phyloP scores from a whole-genome alignment of 1,140 invertebrate species.

The Magallana gigas region DNA sequence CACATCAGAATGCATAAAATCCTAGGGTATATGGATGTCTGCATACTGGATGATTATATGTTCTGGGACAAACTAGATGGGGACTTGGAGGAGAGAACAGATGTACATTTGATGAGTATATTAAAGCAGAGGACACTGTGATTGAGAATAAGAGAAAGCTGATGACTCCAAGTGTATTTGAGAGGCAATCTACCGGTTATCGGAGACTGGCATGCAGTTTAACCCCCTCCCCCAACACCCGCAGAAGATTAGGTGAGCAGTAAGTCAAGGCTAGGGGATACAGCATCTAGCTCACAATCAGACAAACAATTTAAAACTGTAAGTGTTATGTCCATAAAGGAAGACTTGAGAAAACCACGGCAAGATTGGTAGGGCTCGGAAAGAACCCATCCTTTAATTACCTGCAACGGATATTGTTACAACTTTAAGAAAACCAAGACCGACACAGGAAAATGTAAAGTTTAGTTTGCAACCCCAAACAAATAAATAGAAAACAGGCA shows the following conservation, averaged over 20 bases:
- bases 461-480: not conserved
- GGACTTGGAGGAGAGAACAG: constrained; percentile 5
- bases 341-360: not conserved
- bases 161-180: not conserved
- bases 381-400: not conserved
- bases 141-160: not conserved
- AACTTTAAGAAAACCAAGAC: not conserved
- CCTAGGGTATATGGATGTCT: constrained; percentile 30
- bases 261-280: not conserved
- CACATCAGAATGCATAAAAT: constrained; percentile 20
- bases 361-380: not conserved
- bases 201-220: constrained; percentile 2
- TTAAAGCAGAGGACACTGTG: not conserved
- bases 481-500: not conserved
- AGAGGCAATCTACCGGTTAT: not conserved
- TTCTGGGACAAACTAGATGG: not conserved
- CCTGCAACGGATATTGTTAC: not conserved
- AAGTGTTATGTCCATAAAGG: not conserved
- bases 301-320: not conserved
- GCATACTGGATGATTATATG: too few relatives aligned
- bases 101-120: not conserved
- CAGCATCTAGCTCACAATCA: not conserved
- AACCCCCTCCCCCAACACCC: not conserved
- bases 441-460: not conserved
- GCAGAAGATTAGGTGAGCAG: not conserved